Percentiles rank a stretch among this genome's conserved stretches.
Evolutionary conservation across 2,888 invertebrate genomes (phyloP).

Genomic region (Rhagonycha lutea): DNA sequence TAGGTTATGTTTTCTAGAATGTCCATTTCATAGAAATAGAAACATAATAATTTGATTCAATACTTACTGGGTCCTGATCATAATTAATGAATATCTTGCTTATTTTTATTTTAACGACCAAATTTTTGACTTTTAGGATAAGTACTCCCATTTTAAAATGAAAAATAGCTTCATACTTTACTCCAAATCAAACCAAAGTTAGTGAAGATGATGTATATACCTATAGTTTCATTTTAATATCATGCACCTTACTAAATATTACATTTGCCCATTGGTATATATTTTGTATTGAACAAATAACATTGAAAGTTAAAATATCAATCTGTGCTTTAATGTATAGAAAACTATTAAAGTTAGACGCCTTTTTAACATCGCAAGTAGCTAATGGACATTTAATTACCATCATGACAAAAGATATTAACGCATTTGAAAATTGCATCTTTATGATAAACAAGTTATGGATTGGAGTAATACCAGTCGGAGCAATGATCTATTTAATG

Average conservation of each 20-base stretch:
- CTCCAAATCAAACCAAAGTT: conserved; percentile 50
- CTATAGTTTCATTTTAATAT: conserved; percentile 65
- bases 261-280: conserved; percentile 8
- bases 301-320: conserved; percentile 4
- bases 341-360: conserved; percentile 67
- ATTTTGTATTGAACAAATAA: conserved; percentile 1
- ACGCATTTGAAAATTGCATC: conserved; percentile 78
- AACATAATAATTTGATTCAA: too few relatives aligned
- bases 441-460: conserved; percentile 80
- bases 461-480: conserved; percentile 76
- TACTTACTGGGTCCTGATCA: too few relatives aligned
- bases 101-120: too few relatives aligned
- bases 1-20: too few relatives aligned
- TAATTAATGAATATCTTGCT: background rate
- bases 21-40: too few relatives aligned
- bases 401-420: conserved; percentile 79
- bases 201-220: background rate
- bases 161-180: conserved; percentile 69
- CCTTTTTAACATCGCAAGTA: conserved; percentile 82
- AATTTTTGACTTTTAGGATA: too few relatives aligned
- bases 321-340: conserved; percentile 10
- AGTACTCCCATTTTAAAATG: conserved; percentile 69
- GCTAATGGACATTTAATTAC: conserved; percentile 63
- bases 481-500: conserved; percentile 71
- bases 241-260: conserved; percentile 59